Percentiles rank a stretch among this genome's conserved stretches.
These are phyloP conservation scores for Osmerus mordax DNA, from an alignment of 2,113 vertebrate species.

Conservation along the genomic window DNA sequence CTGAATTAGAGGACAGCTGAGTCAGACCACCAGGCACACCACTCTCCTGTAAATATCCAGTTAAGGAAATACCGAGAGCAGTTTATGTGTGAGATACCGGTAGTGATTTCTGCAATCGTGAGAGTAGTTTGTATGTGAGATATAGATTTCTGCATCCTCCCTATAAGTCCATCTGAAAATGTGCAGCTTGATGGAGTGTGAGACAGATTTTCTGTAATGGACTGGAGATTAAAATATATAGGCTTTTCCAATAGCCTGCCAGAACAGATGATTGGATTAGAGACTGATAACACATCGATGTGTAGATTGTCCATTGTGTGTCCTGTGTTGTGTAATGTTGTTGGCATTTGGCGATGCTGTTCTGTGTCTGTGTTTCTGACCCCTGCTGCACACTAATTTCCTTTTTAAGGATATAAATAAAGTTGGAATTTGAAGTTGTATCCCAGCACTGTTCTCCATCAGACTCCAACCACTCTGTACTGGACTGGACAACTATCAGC, in stretches of 20 bases:
- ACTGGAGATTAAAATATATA: slow-evolving; percentile 49
- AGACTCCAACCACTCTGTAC: not conserved
- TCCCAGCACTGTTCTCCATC: not conserved
- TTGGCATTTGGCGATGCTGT: no score
- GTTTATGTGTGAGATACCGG: slow-evolving; percentile 1
- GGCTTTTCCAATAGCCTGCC: slow-evolving; percentile 22
- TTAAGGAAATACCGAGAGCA: slow-evolving; percentile 16
- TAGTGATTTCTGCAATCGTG: no score
- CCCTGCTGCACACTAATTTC: no score
- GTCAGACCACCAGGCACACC: not conserved
- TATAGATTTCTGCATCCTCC: not conserved
- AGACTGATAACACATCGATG: not conserved
- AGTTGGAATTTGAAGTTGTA: no score
- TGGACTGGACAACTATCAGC: not conserved
- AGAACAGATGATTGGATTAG: not conserved
- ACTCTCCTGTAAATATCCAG: slow-evolving; percentile 35
- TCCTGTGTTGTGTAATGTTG: no score
- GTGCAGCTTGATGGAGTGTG: slow-evolving; percentile 38
- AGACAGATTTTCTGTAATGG: slow-evolving; percentile 22
- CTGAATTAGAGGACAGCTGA: not conserved
- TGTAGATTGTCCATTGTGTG: no score
- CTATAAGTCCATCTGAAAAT: slow-evolving; percentile 1
- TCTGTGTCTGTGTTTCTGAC: no score
- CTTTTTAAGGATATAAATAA: no score
- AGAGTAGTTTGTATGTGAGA: not conserved